Evolutionary conservation across 1,140 invertebrate species (phyloP).

Genomic region (Pristionchus pacificus): DNA sequence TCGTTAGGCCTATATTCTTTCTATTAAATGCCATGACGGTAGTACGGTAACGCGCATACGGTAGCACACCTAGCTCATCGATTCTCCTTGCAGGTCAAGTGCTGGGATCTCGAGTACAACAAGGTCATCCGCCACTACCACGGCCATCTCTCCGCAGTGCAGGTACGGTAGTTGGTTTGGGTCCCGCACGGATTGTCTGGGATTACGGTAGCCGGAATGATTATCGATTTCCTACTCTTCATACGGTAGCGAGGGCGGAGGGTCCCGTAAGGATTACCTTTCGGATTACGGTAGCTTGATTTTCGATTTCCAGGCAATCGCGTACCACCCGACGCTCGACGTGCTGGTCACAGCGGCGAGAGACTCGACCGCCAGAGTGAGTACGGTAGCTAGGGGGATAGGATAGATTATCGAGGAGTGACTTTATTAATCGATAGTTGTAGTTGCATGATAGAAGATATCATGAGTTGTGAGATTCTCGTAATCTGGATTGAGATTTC

Average conservation of each 20-base stretch:
- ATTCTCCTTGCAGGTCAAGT: constrained; percentile 72
- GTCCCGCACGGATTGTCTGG: not conserved
- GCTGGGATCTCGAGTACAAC: constrained; percentile 99
- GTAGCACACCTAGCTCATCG: no score
- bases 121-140: constrained; percentile 98
- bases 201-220: not conserved
- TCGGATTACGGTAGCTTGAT: not conserved
- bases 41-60: no score
- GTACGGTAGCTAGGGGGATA: no score
- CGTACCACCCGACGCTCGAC: constrained; percentile 91
- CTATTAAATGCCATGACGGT: no score
- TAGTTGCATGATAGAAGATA: no score
- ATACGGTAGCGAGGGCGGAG: no score
- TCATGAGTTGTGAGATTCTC: no score
- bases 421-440: no score
- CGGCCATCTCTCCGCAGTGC: constrained; percentile 94
- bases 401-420: no score
- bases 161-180: no score
- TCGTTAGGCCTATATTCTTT: no score
- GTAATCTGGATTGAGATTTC: no score
- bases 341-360: constrained; percentile 86
- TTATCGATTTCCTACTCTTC: not conserved
- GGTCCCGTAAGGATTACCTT: not conserved
- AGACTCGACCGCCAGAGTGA: constrained; percentile 85
- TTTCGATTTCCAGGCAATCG: constrained; percentile 64